Evolutionary conservation across 2,888 invertebrate genomes (phyloP).

Genomic region (Fragum whitleyi): DNA sequence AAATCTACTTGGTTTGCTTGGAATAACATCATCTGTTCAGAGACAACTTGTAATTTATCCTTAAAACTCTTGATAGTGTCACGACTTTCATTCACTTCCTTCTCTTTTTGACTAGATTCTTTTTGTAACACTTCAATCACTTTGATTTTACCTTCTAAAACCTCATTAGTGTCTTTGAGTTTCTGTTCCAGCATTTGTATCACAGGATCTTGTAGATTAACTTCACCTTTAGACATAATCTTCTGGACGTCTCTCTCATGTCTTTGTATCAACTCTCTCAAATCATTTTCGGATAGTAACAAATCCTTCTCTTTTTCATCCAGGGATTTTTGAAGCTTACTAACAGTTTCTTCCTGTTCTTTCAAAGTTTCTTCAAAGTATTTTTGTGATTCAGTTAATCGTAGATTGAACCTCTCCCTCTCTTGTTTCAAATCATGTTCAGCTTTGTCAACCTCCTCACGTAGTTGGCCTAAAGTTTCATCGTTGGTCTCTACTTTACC

Average conservation of each 20-base stretch:
- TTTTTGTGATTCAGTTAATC: constrained; percentile 79
- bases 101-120: constrained; percentile 78
- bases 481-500: constrained; percentile 79
- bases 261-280: constrained; percentile 75
- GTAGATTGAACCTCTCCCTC: constrained; percentile 75
- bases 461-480: constrained; percentile 73
- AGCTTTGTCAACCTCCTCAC: constrained; percentile 76
- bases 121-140: constrained; percentile 81
- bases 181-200: constrained; percentile 82
- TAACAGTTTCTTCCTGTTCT: constrained; percentile 76
- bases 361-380: constrained; percentile 82
- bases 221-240: constrained; percentile 78
- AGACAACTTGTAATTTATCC: constrained; percentile 91
- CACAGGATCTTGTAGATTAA: constrained; percentile 79
- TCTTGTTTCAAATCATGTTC: constrained; percentile 77
- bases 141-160: constrained; percentile 80
- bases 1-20: constrained; percentile 91
- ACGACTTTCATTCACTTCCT: constrained; percentile 72
- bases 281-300: constrained; percentile 76
- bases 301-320: constrained; percentile 76
- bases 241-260: constrained; percentile 80
- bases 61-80: constrained; percentile 89
- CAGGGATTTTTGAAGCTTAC: constrained; percentile 69
- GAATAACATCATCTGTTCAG: constrained; percentile 92
- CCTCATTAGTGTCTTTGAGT: constrained; percentile 80